phyloP scores from a whole-genome alignment of 2,888 invertebrate genomes.

The Ephialtes manifestator region DNA sequence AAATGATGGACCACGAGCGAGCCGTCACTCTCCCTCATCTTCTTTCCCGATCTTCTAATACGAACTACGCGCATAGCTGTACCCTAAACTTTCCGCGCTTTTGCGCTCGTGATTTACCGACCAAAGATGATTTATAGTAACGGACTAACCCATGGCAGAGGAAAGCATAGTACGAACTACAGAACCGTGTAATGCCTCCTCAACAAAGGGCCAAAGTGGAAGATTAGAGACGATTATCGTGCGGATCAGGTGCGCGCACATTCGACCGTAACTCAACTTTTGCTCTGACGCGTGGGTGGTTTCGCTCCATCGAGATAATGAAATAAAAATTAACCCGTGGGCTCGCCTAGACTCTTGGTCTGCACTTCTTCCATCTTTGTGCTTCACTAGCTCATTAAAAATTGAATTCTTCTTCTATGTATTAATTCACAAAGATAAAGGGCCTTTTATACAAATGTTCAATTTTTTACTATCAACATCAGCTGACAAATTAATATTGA shows the following conservation, averaged over 20 bases:
- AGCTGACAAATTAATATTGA: not conserved
- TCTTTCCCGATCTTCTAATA: conserved; percentile 44
- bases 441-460: not conserved
- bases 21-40: conserved; percentile 59
- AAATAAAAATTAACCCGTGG: conserved; percentile 75
- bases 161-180: conserved; percentile 74
- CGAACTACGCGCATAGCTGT: conserved; percentile 17
- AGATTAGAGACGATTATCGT: conserved; percentile 85
- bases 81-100: conserved; percentile 79
- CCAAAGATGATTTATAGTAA: conserved; percentile 82
- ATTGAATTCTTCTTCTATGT: not conserved
- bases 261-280: conserved; percentile 82
- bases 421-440: not conserved
- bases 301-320: conserved; percentile 76
- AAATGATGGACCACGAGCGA: conserved; percentile 58
- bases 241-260: conserved; percentile 83
- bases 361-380: not conserved
- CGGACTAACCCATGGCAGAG: conserved; percentile 68
- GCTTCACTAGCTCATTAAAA: not conserved
- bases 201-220: conserved; percentile 84
- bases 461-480: not conserved
- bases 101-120: conserved; percentile 80
- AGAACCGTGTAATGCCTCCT: conserved; percentile 58
- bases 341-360: conserved; percentile 36
- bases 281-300: conserved; percentile 83